Evolutionary conservation across 2,797 vertebrate genomes (phyloP).

Genomic region (Artibeus lituratus): DNA sequence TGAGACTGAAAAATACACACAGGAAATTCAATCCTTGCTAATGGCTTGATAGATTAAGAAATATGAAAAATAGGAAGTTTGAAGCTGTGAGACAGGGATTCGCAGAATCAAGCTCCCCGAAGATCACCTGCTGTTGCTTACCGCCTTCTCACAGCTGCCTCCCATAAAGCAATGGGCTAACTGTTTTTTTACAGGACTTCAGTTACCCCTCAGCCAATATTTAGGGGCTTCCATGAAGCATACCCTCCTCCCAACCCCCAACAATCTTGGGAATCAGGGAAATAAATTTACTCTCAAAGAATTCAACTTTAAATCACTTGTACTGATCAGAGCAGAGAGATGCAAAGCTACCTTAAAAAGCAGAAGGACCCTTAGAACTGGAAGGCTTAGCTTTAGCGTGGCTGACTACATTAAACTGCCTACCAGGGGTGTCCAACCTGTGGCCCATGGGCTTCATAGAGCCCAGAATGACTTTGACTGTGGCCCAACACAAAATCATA

Average conservation of each 20-base stretch:
- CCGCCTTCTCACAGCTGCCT: background rate
- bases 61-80: conserved; percentile 43
- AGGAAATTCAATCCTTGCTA: conserved; percentile 13
- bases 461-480: too few relatives aligned
- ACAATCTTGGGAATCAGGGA: background rate
- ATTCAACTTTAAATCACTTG: background rate
- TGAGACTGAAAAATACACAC: background rate
- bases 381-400: background rate
- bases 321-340: background rate
- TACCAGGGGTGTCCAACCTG: background rate
- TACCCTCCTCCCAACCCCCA: background rate
- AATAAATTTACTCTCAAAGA: background rate
- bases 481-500: too few relatives aligned
- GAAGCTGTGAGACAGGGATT: conserved; percentile 26
- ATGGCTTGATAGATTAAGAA: conserved; percentile 32
- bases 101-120: conserved; percentile 60
- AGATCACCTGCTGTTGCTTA: conserved; percentile 45
- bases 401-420: background rate
- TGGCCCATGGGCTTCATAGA: too few relatives aligned
- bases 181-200: conserved; percentile 51
- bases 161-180: conserved; percentile 38
- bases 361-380: background rate
- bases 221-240: background rate
- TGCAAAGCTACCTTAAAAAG: background rate
- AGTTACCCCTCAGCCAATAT: background rate